Evolutionary conservation across 2,113 vertebrate species (phyloP).

Genomic region (Osmerus mordax): DNA sequence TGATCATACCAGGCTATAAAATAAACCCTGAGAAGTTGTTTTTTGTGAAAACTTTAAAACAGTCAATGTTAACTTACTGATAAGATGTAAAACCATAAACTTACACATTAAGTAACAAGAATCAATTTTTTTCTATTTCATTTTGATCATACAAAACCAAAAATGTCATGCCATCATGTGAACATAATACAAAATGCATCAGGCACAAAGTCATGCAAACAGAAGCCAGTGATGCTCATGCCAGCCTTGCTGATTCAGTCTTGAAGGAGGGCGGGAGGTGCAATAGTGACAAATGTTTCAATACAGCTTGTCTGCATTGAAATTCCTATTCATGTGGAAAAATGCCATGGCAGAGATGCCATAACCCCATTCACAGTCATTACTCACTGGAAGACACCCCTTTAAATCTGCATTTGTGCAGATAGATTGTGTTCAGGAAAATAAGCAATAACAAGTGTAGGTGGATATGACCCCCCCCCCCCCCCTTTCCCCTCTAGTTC

Average conservation of each 20-base stretch:
- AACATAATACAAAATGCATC: too few relatives aligned
- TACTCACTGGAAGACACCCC: conserved; percentile 2
- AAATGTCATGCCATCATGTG: too few relatives aligned
- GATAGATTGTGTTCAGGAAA: too few relatives aligned
- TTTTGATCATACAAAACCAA: too few relatives aligned
- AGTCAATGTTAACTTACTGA: background rate
- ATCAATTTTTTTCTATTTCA: too few relatives aligned
- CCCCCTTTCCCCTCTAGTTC: too few relatives aligned
- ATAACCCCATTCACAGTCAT: conserved; percentile 7
- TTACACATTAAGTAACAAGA: background rate
- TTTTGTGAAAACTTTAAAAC: background rate
- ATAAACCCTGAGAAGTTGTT: background rate
- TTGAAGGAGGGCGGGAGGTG: background rate
- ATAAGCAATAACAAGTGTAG: too few relatives aligned
- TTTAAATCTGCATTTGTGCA: background rate
- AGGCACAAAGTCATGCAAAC: too few relatives aligned
- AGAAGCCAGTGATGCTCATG: background rate
- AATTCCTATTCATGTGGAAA: conserved; percentile 16
- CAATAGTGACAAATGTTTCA: conserved; percentile 20
- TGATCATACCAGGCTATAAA: conserved; percentile 9
- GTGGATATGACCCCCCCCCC: too few relatives aligned
- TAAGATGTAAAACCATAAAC: background rate
- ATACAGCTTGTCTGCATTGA: conserved; percentile 13
- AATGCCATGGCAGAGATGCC: conserved; percentile 4
- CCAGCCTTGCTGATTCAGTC: background rate